A percentile compares a stretch with the other conserved stretches of the same genome.
Conservation (phyloP, 1,140 invertebrate species). For the Eupeodes corollae region DNA sequence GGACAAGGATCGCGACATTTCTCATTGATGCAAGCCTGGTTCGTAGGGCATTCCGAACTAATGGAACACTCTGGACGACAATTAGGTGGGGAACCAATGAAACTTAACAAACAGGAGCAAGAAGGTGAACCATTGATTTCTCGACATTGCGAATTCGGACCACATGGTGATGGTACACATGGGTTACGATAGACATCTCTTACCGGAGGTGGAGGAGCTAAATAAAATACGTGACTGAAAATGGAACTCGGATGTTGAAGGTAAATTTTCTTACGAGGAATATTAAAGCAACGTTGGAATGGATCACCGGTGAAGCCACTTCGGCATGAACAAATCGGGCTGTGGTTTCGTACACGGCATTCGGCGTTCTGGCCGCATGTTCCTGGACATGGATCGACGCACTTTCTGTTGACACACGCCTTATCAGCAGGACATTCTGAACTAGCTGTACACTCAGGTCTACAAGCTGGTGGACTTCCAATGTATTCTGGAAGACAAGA, state of each 20-base stretch:
- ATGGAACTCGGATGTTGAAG: conserved; percentile 5
- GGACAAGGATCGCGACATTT: conserved; percentile 73
- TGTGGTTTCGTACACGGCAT: conserved; percentile 64
- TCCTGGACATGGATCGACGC: conserved; percentile 63
- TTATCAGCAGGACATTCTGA: conserved; percentile 61
- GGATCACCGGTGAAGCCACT: conserved; percentile 67
- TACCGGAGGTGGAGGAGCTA: conserved; percentile 31
- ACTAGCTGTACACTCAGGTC: conserved; percentile 62
- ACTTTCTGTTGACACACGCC: conserved; percentile 73
- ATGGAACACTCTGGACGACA: conserved; percentile 74
- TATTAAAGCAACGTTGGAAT: conserved; percentile 29
- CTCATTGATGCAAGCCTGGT: conserved; percentile 68
- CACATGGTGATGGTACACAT: conserved; percentile 72
- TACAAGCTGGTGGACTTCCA: conserved; percentile 63
- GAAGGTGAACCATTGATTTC: conserved; percentile 60
- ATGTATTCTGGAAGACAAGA: conserved; percentile 59
- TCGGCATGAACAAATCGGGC: conserved; percentile 60
- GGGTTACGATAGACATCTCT: conserved; percentile 42
- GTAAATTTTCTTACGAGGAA: conserved; percentile 39
- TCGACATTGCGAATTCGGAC: conserved; percentile 66
- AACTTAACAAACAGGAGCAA: conserved; percentile 64
- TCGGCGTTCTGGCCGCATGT: conserved; percentile 66
- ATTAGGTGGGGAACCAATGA: conserved; percentile 61
- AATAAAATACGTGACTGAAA: conserved; percentile 5
- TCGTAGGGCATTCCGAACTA: conserved; percentile 68